Evolutionary conservation across 2,113 vertebrate genomes (phyloP), one percentile per base, ranked within the genome.

Genomic region (Lophochroa leadbeateri): DNA sequence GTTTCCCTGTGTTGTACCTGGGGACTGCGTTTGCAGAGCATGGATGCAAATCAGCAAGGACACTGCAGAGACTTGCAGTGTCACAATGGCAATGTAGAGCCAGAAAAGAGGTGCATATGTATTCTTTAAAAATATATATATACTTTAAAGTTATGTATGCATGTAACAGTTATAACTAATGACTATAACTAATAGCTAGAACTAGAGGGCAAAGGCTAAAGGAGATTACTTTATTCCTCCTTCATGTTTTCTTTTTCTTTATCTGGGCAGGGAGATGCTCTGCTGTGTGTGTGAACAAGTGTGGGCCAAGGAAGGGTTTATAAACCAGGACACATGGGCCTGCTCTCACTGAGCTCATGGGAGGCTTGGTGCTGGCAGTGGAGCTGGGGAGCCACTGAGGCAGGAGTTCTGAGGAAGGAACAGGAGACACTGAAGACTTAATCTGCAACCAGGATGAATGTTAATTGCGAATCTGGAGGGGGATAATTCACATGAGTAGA

Each of bases 311-410:
- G 50, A 47, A 87, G 25, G 28, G 24, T 43, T 92, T 49, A 11
- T 41, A 43, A 85, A 68, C 6, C 0, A 1, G 47, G 55, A 58
- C 46, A 49, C 2, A 4, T 1, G 25, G 21, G 3, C 19, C 79
- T 37, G 33, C 5, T 90, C 6, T 19, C 68, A 31, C 19, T 41
- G 10, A 57, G 21, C 23, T 63, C 50, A 11, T 37, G n/a, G 19
- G 19, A 77, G 24, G 16, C 6, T 61, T 3, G 1, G 8, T 77
- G 53, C n/a, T 87, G 55, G 29, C 15, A 7, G 14, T 41, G 39
- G 29, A 57, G 47, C 20, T 55, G 53, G 43, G 71, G 82, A 67
- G 10, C 9, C 14, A 20, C 46, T 6, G 18, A 81, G n/a, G 16
- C 10, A 57, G 31, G 19, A 35, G 28, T 64, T 74, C 28, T 19